Conservation (phyloP, 2,113 vertebrate genomes). For the Empidonax traillii region DNA sequence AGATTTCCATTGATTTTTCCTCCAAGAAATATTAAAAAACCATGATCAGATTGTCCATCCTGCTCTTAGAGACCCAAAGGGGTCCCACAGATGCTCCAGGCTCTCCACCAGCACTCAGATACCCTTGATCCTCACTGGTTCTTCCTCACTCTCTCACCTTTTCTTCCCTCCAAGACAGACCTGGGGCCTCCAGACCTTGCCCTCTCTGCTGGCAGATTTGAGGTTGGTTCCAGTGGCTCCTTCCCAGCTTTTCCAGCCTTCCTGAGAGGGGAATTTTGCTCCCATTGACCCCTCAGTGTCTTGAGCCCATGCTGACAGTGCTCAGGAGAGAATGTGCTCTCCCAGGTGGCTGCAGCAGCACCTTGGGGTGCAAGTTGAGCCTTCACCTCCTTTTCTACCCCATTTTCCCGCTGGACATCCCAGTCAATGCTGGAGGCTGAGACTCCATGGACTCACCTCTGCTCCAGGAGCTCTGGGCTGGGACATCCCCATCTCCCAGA, state of each 20-base stretch:
- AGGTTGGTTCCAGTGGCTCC: not conserved
- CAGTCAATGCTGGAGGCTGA: not conserved
- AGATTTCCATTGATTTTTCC: not conserved
- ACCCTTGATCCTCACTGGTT: not conserved
- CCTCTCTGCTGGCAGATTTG: not conserved
- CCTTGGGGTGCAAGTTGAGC: accelerated
- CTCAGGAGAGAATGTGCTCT: not conserved
- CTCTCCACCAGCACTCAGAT: not conserved
- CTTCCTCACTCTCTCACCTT: not conserved
- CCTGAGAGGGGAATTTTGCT: not conserved
- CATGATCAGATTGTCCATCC: not conserved
- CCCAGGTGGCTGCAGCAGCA: accelerated
- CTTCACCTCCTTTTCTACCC: not conserved
- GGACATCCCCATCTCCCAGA: not conserved
- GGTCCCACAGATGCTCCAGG: not conserved
- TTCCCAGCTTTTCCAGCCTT: not conserved
- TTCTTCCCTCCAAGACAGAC: not conserved
- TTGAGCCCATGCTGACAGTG: too few relatives aligned
- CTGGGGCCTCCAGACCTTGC: not conserved
- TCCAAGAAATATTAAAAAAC: not conserved
- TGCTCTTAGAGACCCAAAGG: not conserved
- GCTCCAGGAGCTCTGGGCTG: not conserved
- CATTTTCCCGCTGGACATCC: not conserved
- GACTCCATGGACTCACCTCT: not conserved
- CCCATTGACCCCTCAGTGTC: not conserved